Conservation (phyloP, 2,888 invertebrate genomes). For the Mylabris sibirica region DNA sequence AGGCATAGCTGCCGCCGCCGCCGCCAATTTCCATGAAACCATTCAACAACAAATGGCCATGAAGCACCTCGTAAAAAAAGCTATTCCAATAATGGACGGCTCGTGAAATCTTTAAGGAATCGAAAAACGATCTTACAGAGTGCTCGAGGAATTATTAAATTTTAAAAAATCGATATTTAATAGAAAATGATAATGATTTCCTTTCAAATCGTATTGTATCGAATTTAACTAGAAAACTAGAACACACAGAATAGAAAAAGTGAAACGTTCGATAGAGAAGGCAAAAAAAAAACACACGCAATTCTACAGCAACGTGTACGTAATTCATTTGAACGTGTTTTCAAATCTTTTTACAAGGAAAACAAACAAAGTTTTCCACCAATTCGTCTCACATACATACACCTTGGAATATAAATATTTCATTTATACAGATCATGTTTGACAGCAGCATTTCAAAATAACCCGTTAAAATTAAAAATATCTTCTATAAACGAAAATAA, state of each 20-base stretch:
- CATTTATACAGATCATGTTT: neutral
- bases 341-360: neutral
- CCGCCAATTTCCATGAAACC: slow-evolving; percentile 12
- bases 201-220: neutral
- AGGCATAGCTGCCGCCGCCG: neutral
- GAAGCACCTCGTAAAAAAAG: slow-evolving; percentile 9
- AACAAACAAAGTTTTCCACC: neutral
- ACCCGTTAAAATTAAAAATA: neutral
- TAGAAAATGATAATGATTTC: neutral
- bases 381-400: neutral
- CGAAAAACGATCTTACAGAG: neutral
- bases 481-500: neutral
- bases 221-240: slow-evolving; percentile 13
- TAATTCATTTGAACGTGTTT: slow-evolving; percentile 2
- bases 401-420: neutral
- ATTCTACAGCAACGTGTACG: neutral
- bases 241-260: slow-evolving; percentile 15
- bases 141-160: neutral
- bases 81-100: neutral
- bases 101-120: neutral
- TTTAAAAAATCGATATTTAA: neutral
- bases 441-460: slow-evolving; percentile 4
- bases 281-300: neutral
- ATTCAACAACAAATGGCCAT: slow-evolving; percentile 1
- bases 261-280: slow-evolving; percentile 14